Base-by-base conservation (phyloP, 1,140 invertebrate genomes). In the Alviniconcha marisindica region DNA sequence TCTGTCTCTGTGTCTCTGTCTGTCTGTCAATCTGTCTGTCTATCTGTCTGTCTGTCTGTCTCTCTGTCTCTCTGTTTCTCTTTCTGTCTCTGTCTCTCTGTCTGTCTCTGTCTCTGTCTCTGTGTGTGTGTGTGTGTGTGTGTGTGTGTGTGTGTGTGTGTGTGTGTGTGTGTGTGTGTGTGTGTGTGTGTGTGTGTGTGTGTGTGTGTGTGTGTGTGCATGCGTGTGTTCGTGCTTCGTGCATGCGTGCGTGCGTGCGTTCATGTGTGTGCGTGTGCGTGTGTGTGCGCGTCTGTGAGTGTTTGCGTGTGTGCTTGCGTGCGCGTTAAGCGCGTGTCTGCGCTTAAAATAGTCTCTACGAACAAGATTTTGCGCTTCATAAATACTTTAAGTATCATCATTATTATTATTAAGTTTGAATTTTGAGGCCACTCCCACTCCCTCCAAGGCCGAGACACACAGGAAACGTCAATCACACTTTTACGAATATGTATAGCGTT, bases 131-230 rank as follows among this genome's bases (percentile, higher is more conserved):
- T 28, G n/a, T 0, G 73, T 28, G n/a, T 76, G 38, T 42, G 1
- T 76, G 21, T 54, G 42, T 77, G 10, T 77, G 42, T 31, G 42
- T 28, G 63, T 66, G 63, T 66, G 63, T 66, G 63, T 66, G 63
- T 66, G 63, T 66, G 63, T 66, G 63, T 66, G 7, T 33, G 63
- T 33, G 63, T 66, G 63, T 33, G 63, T 33, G 63, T 66, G 63
- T 66, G 63, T 33, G 63, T 66, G 63, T 66, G 63, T 33, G 63
- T 66, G 63, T 66, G 28, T 4, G 31, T 4, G 5, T 33, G 5
- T 12, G 10, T 18, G n/a, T 12, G 28, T 33, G 4, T 33, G 63
- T 33, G 63, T 12, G 63, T 33, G 63, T 12, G 63, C 14, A 33
- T 33, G 63, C 14, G 63, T 33, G 31, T 66, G 63, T 66, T 28